Evolutionary conservation across 2,797 vertebrate genomes (phyloP).

Genomic region (Pseudomugil gertrudae): DNA sequence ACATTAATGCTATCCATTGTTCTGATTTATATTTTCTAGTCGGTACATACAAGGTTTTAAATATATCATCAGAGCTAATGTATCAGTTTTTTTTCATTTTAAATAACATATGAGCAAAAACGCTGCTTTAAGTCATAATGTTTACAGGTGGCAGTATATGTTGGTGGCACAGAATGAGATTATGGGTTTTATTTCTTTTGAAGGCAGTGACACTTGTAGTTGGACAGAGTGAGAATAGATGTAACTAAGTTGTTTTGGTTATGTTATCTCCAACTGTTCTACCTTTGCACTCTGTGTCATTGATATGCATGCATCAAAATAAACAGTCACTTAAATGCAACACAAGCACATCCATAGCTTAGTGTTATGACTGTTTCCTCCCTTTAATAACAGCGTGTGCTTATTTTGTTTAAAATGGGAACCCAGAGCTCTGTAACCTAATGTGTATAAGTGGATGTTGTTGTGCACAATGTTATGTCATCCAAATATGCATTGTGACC

Average conservation of each 20-base stretch:
- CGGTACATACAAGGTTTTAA: not conserved
- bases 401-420: constrained; percentile 43
- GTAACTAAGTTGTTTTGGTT: constrained; percentile 9
- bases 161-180: constrained; percentile 2
- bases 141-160: constrained; percentile 48
- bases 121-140: constrained; percentile 24
- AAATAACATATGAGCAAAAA: constrained; percentile 8
- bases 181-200: constrained; percentile 2
- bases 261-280: constrained; percentile 21
- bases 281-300: constrained; percentile 17
- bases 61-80: constrained; percentile 3
- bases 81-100: constrained; percentile 10
- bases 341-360: constrained; percentile 5
- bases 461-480: constrained; percentile 36
- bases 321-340: constrained; percentile 12
- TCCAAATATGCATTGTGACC: constrained; percentile 16
- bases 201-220: constrained; percentile 19
- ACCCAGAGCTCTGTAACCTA: constrained; percentile 40
- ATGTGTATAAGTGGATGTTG: constrained; percentile 41
- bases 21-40: constrained; percentile 10
- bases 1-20: constrained; percentile 16
- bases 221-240: constrained; percentile 8
- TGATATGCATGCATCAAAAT: constrained; percentile 35
- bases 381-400: constrained; percentile 17
- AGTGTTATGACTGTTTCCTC: constrained; percentile 10